Base-by-base conservation (phyloP, 1,140 invertebrate genomes). In the Drosophila prosaltans region DNA sequence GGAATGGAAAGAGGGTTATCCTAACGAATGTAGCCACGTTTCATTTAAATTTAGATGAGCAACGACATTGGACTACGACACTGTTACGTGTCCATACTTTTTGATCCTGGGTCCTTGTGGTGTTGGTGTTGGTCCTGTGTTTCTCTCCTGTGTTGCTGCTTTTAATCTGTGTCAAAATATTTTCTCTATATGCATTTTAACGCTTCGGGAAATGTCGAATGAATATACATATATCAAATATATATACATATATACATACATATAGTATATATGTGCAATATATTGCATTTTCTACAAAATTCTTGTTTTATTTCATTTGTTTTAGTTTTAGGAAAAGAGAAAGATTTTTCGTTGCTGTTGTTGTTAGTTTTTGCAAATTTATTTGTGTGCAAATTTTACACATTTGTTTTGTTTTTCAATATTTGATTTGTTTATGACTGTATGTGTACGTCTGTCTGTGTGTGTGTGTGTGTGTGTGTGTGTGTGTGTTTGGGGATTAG, bases 151-250 rank as follows among this genome's bases (percentile, higher is more conserved):
- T 70, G 63, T 60, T 60, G 54, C 61, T 69, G 71, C 78, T 80
- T 80, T 80, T 80, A 78, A 80, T 80, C 78, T 80, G 78, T 80
- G 78, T 80, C 78, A 80, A 80, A 80, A 77, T 74, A 80, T 80
- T 77, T 80, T 70, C 41, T 63, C 61, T 80, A 67, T 70, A 67
- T 69, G 67, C 57, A 73, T 77, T 79, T 79, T 69, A 76, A 65
- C 74, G 77, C 77, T 79, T 41, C 60, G 78, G 74, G 71, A 80
- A 78, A 78, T 78, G 78, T 78, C 28, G 26, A 16, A 69, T 28
- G 28, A 41, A 39, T 21, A 58, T 48, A 69, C 62, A 77, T 77
- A 77, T 51, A 51, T 51, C 45, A 60, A 60, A 60, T 16, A 48
- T 63, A 63, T 63, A 63, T 32, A 24, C 24, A 61, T 43, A 41